phyloP scores from a whole-genome alignment of 2,797 vertebrate genomes.

The Bucorvus abyssinicus region DNA sequence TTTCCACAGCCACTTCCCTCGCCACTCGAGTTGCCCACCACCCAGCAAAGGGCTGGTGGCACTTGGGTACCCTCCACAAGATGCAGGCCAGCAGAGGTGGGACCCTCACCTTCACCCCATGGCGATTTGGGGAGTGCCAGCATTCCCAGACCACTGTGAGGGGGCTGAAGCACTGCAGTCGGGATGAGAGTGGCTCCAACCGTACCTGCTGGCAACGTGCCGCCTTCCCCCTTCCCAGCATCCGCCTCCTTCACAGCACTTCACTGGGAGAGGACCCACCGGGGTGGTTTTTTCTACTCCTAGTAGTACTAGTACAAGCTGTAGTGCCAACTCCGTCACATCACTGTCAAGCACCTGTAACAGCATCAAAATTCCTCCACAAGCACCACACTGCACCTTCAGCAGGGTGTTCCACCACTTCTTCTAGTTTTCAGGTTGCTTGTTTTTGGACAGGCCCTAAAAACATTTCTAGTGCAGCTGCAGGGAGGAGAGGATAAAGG shows the following conservation, averaged over 20 bases:
- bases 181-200: not conserved
- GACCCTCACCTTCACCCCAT: accelerated
- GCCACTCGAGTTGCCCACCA: accelerated
- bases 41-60: not conserved
- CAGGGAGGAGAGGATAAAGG: constrained; percentile 11
- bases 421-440: not conserved
- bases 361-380: not conserved
- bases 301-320: not conserved
- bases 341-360: constrained; percentile 2
- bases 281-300: not conserved
- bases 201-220: accelerated
- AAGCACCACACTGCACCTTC: not conserved
- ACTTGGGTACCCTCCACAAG: accelerated
- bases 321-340: not conserved
- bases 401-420: not conserved
- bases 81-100: accelerated
- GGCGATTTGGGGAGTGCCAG: not conserved
- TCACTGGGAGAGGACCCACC: not conserved
- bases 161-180: not conserved
- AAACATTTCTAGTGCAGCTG: not conserved
- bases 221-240: not conserved
- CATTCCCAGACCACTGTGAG: not conserved
- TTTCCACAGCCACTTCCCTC: not conserved
- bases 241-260: not conserved
- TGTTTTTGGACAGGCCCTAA: not conserved